phyloP scores from a whole-genome alignment of 2,797 vertebrate species.

The Graptemys geographica region DNA sequence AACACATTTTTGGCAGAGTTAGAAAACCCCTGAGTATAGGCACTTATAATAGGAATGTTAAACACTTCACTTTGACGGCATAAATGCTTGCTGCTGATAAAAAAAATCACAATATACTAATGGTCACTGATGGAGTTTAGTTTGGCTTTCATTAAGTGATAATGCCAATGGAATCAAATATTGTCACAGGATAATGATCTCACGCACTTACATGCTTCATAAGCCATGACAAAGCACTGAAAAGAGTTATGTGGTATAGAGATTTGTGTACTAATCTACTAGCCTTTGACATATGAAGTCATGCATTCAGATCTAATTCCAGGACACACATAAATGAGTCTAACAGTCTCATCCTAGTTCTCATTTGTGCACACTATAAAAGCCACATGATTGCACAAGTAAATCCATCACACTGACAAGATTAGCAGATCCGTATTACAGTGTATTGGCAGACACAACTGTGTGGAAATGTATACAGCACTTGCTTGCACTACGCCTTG shows the following conservation, averaged over 20 bases:
- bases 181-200: rapidly evolving
- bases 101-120: rapidly evolving
- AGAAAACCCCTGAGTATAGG: not conserved
- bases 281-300: rapidly evolving
- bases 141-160: rapidly evolving
- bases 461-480: rapidly evolving
- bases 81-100: rapidly evolving
- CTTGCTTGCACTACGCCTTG: not conserved
- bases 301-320: not conserved
- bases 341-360: rapidly evolving
- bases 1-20: not conserved
- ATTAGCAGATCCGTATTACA: rapidly evolving
- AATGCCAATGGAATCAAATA: not conserved
- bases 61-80: rapidly evolving
- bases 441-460: not conserved
- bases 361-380: rapidly evolving
- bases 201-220: rapidly evolving
- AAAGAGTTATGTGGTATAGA: rapidly evolving
- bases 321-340: rapidly evolving
- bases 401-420: rapidly evolving
- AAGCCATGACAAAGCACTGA: rapidly evolving
- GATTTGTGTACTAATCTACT: not conserved
- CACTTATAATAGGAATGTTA: not conserved
- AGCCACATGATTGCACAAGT: rapidly evolving
- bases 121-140: not conserved